phyloP scores from a whole-genome alignment of 2,888 invertebrate species.

The Mystacides longicornis region DNA sequence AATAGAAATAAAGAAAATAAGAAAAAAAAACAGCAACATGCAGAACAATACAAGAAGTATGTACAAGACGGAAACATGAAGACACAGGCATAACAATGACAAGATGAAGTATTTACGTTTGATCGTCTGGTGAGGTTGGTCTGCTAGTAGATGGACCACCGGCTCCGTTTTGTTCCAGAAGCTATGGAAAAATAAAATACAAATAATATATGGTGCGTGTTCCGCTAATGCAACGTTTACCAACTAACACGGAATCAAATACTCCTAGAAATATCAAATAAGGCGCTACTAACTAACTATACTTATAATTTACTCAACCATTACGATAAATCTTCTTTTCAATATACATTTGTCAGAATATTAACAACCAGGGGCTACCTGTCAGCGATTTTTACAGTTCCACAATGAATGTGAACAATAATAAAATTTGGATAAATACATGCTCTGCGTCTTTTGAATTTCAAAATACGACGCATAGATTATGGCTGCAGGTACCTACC shows the following conservation, averaged over 20 bases:
- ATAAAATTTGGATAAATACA: no score
- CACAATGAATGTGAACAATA: no score
- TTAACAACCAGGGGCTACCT: no score
- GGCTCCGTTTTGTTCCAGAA: conserved; percentile 57
- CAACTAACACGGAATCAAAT: neutral
- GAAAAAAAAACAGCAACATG: neutral
- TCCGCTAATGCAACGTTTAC: no score
- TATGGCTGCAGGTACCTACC: no score
- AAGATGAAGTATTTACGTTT: conserved; percentile 52
- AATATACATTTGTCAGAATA: no score
- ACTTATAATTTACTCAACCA: neutral
- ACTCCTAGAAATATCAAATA: conserved; percentile 30
- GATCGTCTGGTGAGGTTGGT: conserved; percentile 47
- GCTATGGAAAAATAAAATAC: conserved; percentile 58
- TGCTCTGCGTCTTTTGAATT: no score
- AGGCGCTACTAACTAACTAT: conserved; percentile 21
- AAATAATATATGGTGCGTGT: conserved; percentile 35
- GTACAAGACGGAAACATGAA: neutral
- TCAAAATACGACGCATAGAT: no score
- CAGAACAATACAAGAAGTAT: neutral
- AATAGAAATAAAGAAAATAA: neutral
- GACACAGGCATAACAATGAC: no score
- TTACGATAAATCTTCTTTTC: neutral
- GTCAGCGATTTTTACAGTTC: no score
- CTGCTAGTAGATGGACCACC: conserved; percentile 49